Conservation (phyloP, 2,113 vertebrate genomes). For the Eleginops maclovinus region DNA sequence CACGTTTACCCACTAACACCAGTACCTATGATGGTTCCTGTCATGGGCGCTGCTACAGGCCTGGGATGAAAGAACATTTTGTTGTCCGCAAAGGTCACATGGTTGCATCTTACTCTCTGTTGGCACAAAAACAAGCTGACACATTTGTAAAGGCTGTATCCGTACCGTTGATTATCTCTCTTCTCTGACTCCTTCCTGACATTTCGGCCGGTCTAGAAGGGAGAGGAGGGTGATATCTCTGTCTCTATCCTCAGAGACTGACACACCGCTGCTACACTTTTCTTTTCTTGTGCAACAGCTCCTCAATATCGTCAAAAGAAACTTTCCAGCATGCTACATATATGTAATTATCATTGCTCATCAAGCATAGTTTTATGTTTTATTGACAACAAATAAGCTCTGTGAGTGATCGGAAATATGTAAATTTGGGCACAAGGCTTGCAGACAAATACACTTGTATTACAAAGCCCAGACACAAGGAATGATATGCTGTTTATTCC, state of each 20-base stretch:
- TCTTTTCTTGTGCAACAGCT: slow-evolving; percentile 14
- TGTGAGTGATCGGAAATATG: slow-evolving; percentile 30
- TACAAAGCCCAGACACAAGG: slow-evolving; percentile 23
- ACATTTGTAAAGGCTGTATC: slow-evolving; percentile 72
- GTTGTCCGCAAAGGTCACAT: slow-evolving; percentile 75
- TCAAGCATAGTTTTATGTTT: slow-evolving; percentile 25
- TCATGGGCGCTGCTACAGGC: slow-evolving; percentile 50
- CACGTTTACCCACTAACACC: slow-evolving; percentile 29
- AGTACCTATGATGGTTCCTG: slow-evolving; percentile 53
- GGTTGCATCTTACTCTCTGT: slow-evolving; percentile 66
- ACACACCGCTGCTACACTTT: slow-evolving; percentile 19
- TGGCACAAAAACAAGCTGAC: slow-evolving; percentile 70
- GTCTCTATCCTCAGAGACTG: slow-evolving; percentile 52
- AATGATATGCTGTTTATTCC: slow-evolving; percentile 65
- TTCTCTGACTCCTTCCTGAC: slow-evolving; percentile 76
- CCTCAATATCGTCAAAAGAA: slow-evolving; percentile 23
- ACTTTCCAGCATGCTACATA: not conserved
- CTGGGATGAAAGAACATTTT: slow-evolving; percentile 67
- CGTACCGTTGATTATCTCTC: slow-evolving; percentile 69
- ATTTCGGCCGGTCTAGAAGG: slow-evolving; percentile 73
- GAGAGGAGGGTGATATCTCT: slow-evolving; percentile 60
- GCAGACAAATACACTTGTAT: slow-evolving; percentile 41
- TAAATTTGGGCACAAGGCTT: slow-evolving; percentile 12
- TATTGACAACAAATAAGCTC: slow-evolving; percentile 40
- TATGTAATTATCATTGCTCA: slow-evolving; percentile 1